Percentiles rank a stretch among this genome's conserved stretches.
phyloP scores from a whole-genome alignment of 2,888 invertebrate species.

The Adelphocoris suturalis region DNA sequence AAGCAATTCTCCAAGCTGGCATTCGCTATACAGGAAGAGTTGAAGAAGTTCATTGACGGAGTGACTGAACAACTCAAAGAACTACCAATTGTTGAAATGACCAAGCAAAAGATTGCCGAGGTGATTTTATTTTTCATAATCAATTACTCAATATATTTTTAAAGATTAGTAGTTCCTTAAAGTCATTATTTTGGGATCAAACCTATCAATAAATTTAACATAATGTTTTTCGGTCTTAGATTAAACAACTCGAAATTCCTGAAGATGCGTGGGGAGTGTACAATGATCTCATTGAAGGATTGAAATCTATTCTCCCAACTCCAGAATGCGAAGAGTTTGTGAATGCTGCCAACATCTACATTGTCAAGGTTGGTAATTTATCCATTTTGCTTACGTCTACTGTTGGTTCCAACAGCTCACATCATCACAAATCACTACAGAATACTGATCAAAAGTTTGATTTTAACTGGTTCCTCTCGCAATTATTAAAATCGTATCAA shows the following conservation, averaged over 20 bases:
- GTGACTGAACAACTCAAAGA: slow-evolving; percentile 81
- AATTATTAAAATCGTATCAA: too few relatives aligned
- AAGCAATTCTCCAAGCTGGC: slow-evolving; percentile 78
- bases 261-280: slow-evolving; percentile 82
- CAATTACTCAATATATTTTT: not conserved
- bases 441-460: too few relatives aligned
- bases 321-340: slow-evolving; percentile 83
- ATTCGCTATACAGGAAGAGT: slow-evolving; percentile 78
- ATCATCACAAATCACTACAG: too few relatives aligned
- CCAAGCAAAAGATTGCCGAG: slow-evolving; percentile 79
- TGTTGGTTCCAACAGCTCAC: too few relatives aligned
- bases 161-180: not conserved
- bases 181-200: not conserved
- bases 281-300: slow-evolving; percentile 81
- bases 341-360: slow-evolving; percentile 82
- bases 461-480: too few relatives aligned
- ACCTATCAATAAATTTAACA: not conserved
- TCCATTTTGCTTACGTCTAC: too few relatives aligned
- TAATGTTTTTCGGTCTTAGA: slow-evolving; percentile 52
- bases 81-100: slow-evolving; percentile 78
- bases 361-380: slow-evolving; percentile 79
- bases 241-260: slow-evolving; percentile 80
- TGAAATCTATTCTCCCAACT: slow-evolving; percentile 83
- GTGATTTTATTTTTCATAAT: slow-evolving; percentile 30
- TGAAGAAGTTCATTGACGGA: slow-evolving; percentile 78